Evolutionary conservation across 2,113 vertebrate genomes (phyloP).

Genomic region (Riparia riparia): DNA sequence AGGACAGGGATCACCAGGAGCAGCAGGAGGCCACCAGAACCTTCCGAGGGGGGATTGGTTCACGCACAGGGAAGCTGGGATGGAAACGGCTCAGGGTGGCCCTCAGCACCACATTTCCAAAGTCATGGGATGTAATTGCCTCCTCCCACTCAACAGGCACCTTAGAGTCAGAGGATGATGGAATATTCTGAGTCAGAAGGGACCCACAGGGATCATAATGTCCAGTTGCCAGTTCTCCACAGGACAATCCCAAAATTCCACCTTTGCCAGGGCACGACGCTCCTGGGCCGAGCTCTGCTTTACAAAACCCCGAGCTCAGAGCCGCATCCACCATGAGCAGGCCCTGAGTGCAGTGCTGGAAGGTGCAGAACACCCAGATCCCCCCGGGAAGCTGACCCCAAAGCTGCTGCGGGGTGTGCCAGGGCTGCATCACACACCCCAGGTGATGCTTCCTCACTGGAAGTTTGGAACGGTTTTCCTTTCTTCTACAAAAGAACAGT

Average conservation of each 20-base stretch:
- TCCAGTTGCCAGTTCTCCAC: background rate
- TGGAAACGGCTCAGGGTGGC: background rate
- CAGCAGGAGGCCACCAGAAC: background rate
- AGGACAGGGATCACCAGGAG: background rate
- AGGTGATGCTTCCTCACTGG: background rate
- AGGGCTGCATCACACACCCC: fast-evolving
- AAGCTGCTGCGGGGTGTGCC: fast-evolving
- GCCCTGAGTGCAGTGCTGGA: background rate
- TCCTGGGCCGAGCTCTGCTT: background rate
- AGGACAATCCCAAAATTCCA: background rate
- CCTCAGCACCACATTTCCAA: background rate
- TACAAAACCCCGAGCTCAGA: background rate
- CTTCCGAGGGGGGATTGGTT: background rate
- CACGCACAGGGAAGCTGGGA: background rate
- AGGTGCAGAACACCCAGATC: background rate
- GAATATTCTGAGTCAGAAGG: background rate
- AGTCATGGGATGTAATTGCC: background rate
- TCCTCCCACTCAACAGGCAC: fast-evolving
- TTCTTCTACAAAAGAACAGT: background rate
- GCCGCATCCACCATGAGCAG: fast-evolving
- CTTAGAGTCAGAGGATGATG: background rate
- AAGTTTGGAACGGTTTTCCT: background rate
- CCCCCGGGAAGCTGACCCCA: fast-evolving
- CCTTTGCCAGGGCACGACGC: fast-evolving
- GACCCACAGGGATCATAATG: background rate